Base-by-base conservation (phyloP, 92 coral and sea anemone genomes). In the Palythoa caribaeorum region DNA sequence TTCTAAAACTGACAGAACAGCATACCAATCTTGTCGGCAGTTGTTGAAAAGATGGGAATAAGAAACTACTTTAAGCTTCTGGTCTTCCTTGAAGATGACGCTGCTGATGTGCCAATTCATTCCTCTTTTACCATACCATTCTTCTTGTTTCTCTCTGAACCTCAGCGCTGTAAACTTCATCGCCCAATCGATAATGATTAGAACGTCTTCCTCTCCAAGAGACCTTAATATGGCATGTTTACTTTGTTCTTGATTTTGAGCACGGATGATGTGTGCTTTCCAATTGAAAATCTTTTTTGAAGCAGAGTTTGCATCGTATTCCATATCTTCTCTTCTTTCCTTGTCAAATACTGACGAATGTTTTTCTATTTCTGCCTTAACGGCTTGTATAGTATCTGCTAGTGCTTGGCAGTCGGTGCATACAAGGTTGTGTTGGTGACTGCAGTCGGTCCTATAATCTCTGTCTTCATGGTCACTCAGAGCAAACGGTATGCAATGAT, bases 161-260 rank as follows among this genome's bases (percentile, higher is more conserved):
- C 86, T 84, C 77, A 79, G 54, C 53, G 81, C 84, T 17, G 62
- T 59, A 39, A 89, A 89, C 76, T 89, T 89, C 92, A 89, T 89
- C 62, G 94, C 89, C 92, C 94, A 92, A 52, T 92, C 94, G 69
- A 92, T 80, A 44, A 92, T 76, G 54, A 92, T 40, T 15, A 88
- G 77, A 52, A 13, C 91, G 70, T 84, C 87, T 13, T 88, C 89
- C 73, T 85, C 86, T 72, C 53, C 38, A 15, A 88, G 76, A 38
- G 87, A 21, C 63, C 48, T 73, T 19, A 88, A 77, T 19, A 65
- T 71, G 66, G 89, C 73, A 74, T 73, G 90, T 36, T 84, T 84
- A 38, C 78, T 70, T 71, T 79, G 59, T 60, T 92, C 94, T 38
- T 92, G 92, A 83, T 92, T 92, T 81, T 88, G 77, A 20, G 73